Base-by-base conservation (phyloP, 1,140 invertebrate genomes). In the Solenopsis fugax region DNA sequence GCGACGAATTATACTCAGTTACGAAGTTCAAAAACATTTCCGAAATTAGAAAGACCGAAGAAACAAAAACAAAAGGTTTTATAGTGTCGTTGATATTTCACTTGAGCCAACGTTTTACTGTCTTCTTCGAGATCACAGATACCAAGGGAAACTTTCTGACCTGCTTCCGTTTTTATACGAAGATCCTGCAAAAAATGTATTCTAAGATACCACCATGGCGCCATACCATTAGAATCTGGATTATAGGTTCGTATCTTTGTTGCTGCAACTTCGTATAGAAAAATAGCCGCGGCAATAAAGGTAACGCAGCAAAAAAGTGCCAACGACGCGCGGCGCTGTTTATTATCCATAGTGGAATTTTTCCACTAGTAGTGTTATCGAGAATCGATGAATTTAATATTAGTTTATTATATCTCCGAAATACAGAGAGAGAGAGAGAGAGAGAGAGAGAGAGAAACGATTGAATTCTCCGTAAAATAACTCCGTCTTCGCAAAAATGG, bases 321-420 rank as follows among this genome's bases (percentile, higher is more conserved):
- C 45, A 62, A 75, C 37, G 21, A n/a, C 37, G 18, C 5, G 56
- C 72, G 62, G 18, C n/a, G n/a, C 4, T 21, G 52, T 56, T 58
- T 24, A 86, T 77, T 73, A 29, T 48, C 13, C 9, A 29, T 72
- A 52, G 52, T 29, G 41, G 50, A 54, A 67, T 72, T 69, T 85
- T 75, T 62, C 64, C n/a, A n/a, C n/a, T n/a, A n/a, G 13, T 60
- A 24, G 2, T 29, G 73, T 69, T 85, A 90, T 80, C 21, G 88
- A 54, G 10, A 87, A 87, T 87, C 89, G 86, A 90, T 89, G 52
- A 85, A 64, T 85, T 89, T 87, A 85, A 89, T 87, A 87, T 89
- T 82, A 89, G 78, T 89, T 89, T 89, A 71, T 82, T 73, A 50
- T n/a, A 72, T 58, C 54, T 82, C 24, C 18, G 21, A 73, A 60